Percentiles rank a stretch among this genome's conserved stretches.
Evolutionary conservation across 2,113 vertebrate species (phyloP).

Genomic region (Penelope pileata): DNA sequence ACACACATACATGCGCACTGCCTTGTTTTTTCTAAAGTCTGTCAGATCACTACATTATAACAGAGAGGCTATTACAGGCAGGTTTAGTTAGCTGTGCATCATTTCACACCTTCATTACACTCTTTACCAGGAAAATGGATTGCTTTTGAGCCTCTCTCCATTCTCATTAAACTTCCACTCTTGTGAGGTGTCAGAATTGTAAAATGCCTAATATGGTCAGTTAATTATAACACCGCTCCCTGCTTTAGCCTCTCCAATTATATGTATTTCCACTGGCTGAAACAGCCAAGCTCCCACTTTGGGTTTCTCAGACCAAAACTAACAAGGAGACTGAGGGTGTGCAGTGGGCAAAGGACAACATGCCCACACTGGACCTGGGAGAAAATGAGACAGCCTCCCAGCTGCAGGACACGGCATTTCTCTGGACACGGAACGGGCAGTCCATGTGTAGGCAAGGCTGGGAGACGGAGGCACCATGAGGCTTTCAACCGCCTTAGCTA

Average conservation of each 20-base stretch:
- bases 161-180: slow-evolving; percentile 71
- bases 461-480: not conserved
- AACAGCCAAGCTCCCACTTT: not conserved
- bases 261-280: not conserved
- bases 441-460: not conserved
- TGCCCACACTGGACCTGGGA: fast-evolving
- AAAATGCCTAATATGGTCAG: slow-evolving; percentile 65
- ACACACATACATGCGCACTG: not conserved
- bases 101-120: slow-evolving; percentile 67
- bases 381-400: not conserved
- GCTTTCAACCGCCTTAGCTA: not conserved
- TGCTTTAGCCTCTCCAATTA: slow-evolving; percentile 65
- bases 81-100: slow-evolving; percentile 45
- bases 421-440: not conserved
- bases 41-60: slow-evolving; percentile 29
- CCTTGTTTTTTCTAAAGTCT: slow-evolving; percentile 7
- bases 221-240: slow-evolving; percentile 64
- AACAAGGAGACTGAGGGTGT: not conserved
- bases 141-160: slow-evolving; percentile 53
- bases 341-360: not conserved
- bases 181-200: slow-evolving; percentile 56
- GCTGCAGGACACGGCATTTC: not conserved
- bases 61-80: slow-evolving; percentile 34
- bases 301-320: not conserved
- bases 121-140: slow-evolving; percentile 68